A percentile compares a stretch with the other conserved stretches of the same genome.
Evolutionary conservation across 2,113 vertebrate genomes (phyloP).

Genomic region (Symphodus melops): DNA sequence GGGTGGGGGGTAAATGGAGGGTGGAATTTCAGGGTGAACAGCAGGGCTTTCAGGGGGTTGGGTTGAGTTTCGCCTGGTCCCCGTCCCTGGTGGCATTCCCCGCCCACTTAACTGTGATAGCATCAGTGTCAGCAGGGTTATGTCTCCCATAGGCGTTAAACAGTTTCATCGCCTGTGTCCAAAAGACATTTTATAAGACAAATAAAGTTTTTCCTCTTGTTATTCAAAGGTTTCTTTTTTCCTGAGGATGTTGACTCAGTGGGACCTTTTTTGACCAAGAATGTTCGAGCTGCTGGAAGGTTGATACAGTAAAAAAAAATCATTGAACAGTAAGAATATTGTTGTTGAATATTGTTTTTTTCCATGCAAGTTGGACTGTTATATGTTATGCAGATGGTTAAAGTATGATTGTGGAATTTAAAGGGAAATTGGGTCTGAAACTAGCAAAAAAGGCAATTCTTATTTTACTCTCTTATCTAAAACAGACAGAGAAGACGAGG

Average conservation of each 20-base stretch:
- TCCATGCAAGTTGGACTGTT: slow-evolving; percentile 27
- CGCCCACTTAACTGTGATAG: slow-evolving; percentile 55
- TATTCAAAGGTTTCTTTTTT: slow-evolving; percentile 58
- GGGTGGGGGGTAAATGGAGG: slow-evolving; percentile 14
- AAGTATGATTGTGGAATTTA: slow-evolving; percentile 17
- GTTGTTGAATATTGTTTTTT: slow-evolving; percentile 49
- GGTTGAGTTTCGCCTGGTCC: slow-evolving; percentile 58
- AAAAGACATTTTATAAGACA: slow-evolving; percentile 69
- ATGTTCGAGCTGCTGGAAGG: slow-evolving; percentile 44
- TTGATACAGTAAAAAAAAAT: slow-evolving; percentile 48
- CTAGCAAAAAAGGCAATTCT: slow-evolving; percentile 4
- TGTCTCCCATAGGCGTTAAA: slow-evolving; percentile 69
- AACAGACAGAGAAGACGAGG: background rate
- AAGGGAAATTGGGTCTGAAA: slow-evolving; percentile 8
- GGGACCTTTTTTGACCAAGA: slow-evolving; percentile 34
- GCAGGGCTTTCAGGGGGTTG: slow-evolving; percentile 48
- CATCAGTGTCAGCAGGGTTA: slow-evolving; percentile 69
- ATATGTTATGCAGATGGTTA: slow-evolving; percentile 27
- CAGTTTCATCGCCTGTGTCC: slow-evolving; percentile 70
- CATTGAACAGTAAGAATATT: slow-evolving; percentile 30
- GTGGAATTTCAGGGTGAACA: slow-evolving; percentile 60
- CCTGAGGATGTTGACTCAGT: slow-evolving; percentile 35
- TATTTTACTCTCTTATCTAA: slow-evolving; percentile 33
- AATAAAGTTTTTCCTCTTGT: slow-evolving; percentile 72
- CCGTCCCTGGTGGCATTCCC: slow-evolving; percentile 41